These are phyloP conservation scores for Montipora cactus DNA, from an alignment of 64 coral and sea anemone genomes.

Conservation along the genomic window DNA sequence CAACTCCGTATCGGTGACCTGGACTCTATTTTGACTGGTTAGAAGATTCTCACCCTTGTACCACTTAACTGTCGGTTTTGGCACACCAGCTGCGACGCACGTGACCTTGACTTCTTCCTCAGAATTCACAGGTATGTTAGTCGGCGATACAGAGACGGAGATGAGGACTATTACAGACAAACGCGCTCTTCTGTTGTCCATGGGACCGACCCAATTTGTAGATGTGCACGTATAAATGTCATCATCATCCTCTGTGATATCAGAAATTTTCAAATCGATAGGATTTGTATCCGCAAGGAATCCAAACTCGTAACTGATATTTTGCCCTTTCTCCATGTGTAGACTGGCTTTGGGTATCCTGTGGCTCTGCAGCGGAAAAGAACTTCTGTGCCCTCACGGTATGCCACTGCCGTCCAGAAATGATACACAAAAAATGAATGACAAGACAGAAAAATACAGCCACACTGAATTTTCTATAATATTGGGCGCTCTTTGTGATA, in stretches of 20 bases:
- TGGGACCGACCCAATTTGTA: constrained; percentile 57
- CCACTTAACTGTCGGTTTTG: constrained; percentile 73
- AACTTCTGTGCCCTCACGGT: constrained; percentile 41
- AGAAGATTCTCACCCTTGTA: constrained; percentile 58
- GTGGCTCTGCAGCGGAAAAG: constrained; percentile 69
- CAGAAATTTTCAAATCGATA: constrained; percentile 55
- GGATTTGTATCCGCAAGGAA: constrained; percentile 29
- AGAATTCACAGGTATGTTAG: not conserved
- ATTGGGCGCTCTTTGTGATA: too few species aligned
- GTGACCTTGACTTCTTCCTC: constrained; percentile 41
- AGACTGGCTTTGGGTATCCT: constrained; percentile 58
- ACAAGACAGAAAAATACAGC: too few species aligned
- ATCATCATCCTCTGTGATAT: constrained; percentile 43
- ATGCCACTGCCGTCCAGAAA: constrained; percentile 28
- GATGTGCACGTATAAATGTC: constrained; percentile 75
- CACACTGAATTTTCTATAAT: not conserved
- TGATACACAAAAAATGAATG: not conserved
- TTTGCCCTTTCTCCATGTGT: constrained; percentile 76
- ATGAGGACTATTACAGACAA: constrained; percentile 66
- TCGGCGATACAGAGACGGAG: constrained; percentile 45
- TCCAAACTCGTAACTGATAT: constrained; percentile 44
- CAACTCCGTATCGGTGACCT: constrained; percentile 16
- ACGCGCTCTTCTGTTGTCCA: constrained; percentile 16
- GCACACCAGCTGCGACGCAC: constrained; percentile 60
- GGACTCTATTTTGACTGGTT: not conserved